A percentile compares a stretch with the other conserved stretches of the same genome.
Evolutionary conservation across 2,888 invertebrate genomes (phyloP).

Genomic region (Aproaerema taeniolella): DNA sequence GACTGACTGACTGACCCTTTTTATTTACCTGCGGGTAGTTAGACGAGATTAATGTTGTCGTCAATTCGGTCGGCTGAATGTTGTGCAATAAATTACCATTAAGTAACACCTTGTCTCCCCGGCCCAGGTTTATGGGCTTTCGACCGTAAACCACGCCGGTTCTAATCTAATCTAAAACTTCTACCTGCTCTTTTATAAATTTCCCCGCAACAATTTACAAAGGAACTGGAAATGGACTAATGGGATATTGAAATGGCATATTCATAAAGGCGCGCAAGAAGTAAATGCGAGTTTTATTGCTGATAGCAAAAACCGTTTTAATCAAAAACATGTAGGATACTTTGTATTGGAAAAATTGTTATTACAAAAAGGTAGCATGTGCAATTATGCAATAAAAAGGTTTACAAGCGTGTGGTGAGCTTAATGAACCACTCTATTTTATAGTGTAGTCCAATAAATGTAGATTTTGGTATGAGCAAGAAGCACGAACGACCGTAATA

Average conservation of each 20-base stretch:
- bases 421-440: constrained; percentile 66
- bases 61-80: constrained; percentile 48
- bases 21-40: constrained; percentile 52
- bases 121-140: constrained; percentile 47
- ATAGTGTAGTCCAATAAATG: constrained; percentile 60
- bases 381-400: constrained; percentile 63
- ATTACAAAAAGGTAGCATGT: constrained; percentile 35
- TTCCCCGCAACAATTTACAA: constrained; percentile 30
- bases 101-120: constrained; percentile 66
- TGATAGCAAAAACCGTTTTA: constrained; percentile 35
- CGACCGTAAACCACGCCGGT: constrained; percentile 51
- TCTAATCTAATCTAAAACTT: constrained; percentile 63
- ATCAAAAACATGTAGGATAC: constrained; percentile 40
- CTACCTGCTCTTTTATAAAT: constrained; percentile 60
- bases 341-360: constrained; percentile 37
- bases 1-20: constrained; percentile 41
- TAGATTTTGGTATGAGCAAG: constrained; percentile 40
- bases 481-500: constrained; percentile 42
- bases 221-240: constrained; percentile 25
- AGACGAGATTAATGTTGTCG: constrained; percentile 65
- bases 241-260: constrained; percentile 2
- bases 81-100: constrained; percentile 72
- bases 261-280: constrained; percentile 37
- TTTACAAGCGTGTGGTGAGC: constrained; percentile 38
- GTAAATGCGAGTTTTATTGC: constrained; percentile 45